Conservation (phyloP, 2,797 vertebrate genomes). For the Enteromius fasciolatus region DNA sequence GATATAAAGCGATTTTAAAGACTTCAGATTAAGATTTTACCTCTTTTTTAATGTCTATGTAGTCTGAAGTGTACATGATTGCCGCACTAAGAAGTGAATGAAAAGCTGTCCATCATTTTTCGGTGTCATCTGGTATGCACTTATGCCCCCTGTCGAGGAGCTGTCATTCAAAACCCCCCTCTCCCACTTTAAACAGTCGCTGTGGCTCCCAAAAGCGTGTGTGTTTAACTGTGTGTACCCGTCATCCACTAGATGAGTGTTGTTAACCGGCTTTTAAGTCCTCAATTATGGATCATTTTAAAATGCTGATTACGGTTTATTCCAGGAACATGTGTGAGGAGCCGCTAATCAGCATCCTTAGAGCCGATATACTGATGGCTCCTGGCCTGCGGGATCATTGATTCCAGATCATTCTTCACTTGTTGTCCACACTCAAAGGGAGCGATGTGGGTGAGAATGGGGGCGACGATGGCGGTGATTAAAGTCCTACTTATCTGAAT, state of each 20-base stretch:
- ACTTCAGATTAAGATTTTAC: background rate
- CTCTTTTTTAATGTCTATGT: background rate
- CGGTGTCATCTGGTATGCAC: conserved; percentile 48
- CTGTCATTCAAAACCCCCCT: conserved; percentile 43
- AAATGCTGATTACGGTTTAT: conserved; percentile 24
- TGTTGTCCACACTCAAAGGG: conserved; percentile 28
- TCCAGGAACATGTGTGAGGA: conserved; percentile 6
- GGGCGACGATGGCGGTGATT: conserved; percentile 16
- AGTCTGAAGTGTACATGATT: conserved; percentile 65
- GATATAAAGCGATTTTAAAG: background rate
- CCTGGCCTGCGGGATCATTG: conserved; percentile 21
- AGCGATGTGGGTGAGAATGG: background rate
- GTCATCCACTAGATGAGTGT: conserved; percentile 5
- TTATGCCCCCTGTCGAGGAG: conserved; percentile 39
- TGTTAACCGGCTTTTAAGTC: conserved; percentile 30
- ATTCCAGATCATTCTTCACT: conserved; percentile 42
- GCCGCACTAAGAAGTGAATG: conserved; percentile 47
- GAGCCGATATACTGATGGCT: conserved; percentile 31
- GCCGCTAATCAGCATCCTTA: conserved; percentile 15
- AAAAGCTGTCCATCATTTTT: conserved; percentile 38
- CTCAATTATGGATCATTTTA: conserved; percentile 31
- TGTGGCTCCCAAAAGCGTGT: background rate
- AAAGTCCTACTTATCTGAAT: conserved; percentile 27
- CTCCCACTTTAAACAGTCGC: conserved; percentile 29
- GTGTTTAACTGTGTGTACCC: conserved; percentile 16